Evolutionary conservation across 2,888 invertebrate genomes (phyloP).

Genomic region (Ochropleura leucogaster): DNA sequence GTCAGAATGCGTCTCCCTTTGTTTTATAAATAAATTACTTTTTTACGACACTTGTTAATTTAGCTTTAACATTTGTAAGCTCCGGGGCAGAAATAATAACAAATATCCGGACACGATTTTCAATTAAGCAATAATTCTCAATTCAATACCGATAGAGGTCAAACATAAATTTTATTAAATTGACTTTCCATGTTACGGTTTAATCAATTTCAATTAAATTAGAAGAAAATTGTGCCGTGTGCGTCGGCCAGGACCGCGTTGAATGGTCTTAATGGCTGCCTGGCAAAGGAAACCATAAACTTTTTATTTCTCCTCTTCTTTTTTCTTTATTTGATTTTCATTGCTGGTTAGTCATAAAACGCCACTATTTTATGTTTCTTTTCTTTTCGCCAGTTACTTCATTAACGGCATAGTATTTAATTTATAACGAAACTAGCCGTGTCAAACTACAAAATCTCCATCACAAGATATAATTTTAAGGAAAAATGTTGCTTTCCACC

Average conservation of each 20-base stretch:
- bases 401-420: conserved; percentile 7
- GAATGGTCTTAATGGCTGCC: conserved; percentile 40
- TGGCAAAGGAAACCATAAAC: conserved; percentile 45
- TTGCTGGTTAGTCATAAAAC: conserved; percentile 46
- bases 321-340: conserved; percentile 45
- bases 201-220: conserved; percentile 56
- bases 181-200: conserved; percentile 28
- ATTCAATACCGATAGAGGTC: conserved; percentile 5
- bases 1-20: neutral
- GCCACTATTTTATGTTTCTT: conserved; percentile 22
- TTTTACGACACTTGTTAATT: neutral
- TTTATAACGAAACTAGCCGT: conserved; percentile 3
- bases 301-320: conserved; percentile 44
- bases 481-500: neutral
- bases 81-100: conserved; percentile 3
- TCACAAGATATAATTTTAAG: neutral
- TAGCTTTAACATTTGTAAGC: neutral
- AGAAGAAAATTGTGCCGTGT: conserved; percentile 36
- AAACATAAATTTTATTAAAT: conserved; percentile 24
- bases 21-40: neutral
- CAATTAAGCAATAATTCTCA: conserved; percentile 25
- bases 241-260: conserved; percentile 20
- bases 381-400: conserved; percentile 9
- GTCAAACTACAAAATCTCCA: neutral
- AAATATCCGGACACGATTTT: conserved; percentile 21